A percentile compares a stretch with the other conserved stretches of the same genome.
These are phyloP conservation scores for Schizothorax lantsangensis DNA, from an alignment of 2,797 vertebrate species.

Conservation along the genomic window DNA sequence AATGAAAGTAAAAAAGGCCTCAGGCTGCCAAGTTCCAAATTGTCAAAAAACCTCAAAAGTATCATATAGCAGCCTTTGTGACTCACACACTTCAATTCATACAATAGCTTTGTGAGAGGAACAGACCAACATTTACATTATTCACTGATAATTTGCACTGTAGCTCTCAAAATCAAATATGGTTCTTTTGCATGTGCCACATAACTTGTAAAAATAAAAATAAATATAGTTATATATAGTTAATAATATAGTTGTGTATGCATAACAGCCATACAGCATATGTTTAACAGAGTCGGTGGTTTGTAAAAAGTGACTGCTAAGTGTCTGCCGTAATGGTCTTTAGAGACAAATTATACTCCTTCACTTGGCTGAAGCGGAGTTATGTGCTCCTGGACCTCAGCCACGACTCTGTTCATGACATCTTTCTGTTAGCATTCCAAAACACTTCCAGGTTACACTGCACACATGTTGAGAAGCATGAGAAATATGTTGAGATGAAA, in stretches of 20 bases:
- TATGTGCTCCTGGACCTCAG: slow-evolving; percentile 21
- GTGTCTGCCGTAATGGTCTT: slow-evolving; percentile 9
- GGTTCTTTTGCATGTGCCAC: neutral
- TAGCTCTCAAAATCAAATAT: neutral
- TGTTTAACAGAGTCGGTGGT: slow-evolving; percentile 10
- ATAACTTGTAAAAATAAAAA: no score
- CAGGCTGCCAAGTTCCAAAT: neutral
- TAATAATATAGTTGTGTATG: neutral
- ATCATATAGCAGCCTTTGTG: neutral
- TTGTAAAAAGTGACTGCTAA: slow-evolving; percentile 15
- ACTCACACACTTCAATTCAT: no score
- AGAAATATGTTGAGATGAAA: neutral
- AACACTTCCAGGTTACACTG: slow-evolving; percentile 9
- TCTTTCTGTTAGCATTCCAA: slow-evolving; percentile 12
- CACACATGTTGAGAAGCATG: neutral
- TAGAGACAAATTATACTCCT: neutral
- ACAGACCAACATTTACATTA: neutral
- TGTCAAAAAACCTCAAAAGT: neutral
- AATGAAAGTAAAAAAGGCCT: neutral
- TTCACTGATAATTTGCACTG: neutral
- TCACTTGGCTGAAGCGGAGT: slow-evolving; percentile 31
- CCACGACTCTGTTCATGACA: slow-evolving; percentile 17
- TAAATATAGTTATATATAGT: no score
- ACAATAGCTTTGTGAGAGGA: neutral
- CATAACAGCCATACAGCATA: neutral